Conservation (phyloP, 2,888 invertebrate genomes). For the Leptinotarsa juncta region DNA sequence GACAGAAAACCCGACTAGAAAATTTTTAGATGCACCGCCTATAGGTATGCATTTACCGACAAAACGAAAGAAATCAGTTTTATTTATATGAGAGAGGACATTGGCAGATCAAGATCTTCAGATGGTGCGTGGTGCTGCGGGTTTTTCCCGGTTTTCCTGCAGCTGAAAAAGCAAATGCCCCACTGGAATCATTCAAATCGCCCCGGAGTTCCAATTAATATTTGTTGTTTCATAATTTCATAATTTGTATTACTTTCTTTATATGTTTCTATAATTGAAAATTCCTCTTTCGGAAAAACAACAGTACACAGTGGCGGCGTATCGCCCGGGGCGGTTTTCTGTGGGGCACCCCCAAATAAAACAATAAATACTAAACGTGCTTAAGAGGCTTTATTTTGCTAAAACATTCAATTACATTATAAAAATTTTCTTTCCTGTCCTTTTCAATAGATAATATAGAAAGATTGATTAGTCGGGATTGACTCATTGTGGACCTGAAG, state of each 20-base stretch:
- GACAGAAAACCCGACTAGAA: neutral
- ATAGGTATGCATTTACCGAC: neutral
- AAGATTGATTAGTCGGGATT: neutral
- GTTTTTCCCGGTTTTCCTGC: too few species aligned
- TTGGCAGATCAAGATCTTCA: too few species aligned
- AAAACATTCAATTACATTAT: constrained; percentile 26
- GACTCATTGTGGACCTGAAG: constrained; percentile 19
- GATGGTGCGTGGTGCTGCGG: too few species aligned
- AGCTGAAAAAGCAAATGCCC: too few species aligned
- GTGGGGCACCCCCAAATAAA: constrained; percentile 22
- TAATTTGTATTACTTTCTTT: too few species aligned
- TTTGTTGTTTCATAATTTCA: too few species aligned
- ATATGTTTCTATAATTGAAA: too few species aligned
- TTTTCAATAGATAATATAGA: constrained; percentile 22
- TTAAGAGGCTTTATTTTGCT: constrained; percentile 20
- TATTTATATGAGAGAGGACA: too few species aligned
- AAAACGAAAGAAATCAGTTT: neutral
- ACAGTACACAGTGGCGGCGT: constrained; percentile 7
- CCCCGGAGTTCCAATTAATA: too few species aligned
- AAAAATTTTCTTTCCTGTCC: constrained; percentile 15
- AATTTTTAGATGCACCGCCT: constrained; percentile 5
- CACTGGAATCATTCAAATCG: too few species aligned
- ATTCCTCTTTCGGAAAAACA: too few species aligned
- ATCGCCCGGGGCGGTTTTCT: constrained; percentile 24
- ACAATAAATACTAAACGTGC: constrained; percentile 8